These are phyloP conservation scores for Misgurnus anguillicaudatus DNA, from an alignment of 2,113 vertebrate genomes.

Conservation along the genomic window DNA sequence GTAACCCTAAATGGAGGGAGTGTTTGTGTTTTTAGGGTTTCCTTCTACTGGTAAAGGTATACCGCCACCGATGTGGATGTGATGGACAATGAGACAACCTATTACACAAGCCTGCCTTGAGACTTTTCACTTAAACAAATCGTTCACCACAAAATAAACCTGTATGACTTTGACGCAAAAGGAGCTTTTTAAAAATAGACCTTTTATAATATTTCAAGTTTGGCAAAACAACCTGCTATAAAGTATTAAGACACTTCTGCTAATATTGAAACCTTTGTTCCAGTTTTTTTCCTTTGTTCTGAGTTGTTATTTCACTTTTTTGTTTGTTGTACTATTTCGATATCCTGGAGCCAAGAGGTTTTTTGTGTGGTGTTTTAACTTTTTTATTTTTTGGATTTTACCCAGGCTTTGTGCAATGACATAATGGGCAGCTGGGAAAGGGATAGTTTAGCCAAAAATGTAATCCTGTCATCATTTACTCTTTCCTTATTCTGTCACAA, in stretches of 20 bases:
- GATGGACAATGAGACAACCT: not conserved
- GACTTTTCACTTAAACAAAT: not conserved
- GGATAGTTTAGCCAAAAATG: constrained; percentile 44
- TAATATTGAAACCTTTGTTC: too few relatives aligned
- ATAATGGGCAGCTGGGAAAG: constrained; percentile 65
- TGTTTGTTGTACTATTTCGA: not conserved
- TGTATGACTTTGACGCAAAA: too few relatives aligned
- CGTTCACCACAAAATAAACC: not conserved
- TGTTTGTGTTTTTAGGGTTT: constrained; percentile 39
- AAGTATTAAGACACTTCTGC: too few relatives aligned
- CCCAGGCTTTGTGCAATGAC: constrained; percentile 46
- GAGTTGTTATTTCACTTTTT: too few relatives aligned
- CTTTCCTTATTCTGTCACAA: too few relatives aligned
- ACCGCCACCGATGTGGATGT: not conserved
- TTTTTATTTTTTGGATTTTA: constrained; percentile 19
- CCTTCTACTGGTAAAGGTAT: constrained; percentile 24
- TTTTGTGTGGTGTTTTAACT: constrained; percentile 8
- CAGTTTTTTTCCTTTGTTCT: too few relatives aligned
- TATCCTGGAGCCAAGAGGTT: not conserved
- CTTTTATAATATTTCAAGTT: too few relatives aligned
- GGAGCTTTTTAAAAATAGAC: too few relatives aligned
- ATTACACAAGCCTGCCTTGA: not conserved
- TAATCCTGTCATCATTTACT: too few relatives aligned
- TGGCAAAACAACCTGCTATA: too few relatives aligned
- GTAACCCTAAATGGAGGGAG: constrained; percentile 38